Conservation (phyloP, 2,113 vertebrate species). For the Channa maculata region DNA sequence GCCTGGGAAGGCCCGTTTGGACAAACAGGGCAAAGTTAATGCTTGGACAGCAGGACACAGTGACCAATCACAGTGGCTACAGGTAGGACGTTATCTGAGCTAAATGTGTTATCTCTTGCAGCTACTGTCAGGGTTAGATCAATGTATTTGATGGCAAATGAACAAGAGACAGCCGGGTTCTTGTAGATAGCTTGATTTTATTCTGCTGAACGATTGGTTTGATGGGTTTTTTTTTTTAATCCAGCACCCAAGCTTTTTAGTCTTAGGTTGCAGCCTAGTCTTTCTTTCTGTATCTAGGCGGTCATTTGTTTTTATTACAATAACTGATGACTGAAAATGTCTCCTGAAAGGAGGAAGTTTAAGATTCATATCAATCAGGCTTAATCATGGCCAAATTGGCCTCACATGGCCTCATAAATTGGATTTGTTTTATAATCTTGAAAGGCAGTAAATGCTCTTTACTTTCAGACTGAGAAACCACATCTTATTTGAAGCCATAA, state of each 20-base stretch:
- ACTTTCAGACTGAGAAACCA: conserved; percentile 28
- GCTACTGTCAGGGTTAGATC: conserved; percentile 29
- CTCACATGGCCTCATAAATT: conserved; percentile 38
- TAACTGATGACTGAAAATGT: conserved; percentile 71
- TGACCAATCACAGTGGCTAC: conserved; percentile 98
- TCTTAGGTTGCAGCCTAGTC: conserved; percentile 56
- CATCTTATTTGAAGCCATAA: conserved; percentile 40
- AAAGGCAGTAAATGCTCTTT: conserved; percentile 36
- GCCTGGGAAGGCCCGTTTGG: conserved; percentile 95
- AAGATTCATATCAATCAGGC: conserved; percentile 47
- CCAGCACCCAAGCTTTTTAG: conserved; percentile 53
- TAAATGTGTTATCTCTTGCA: conserved; percentile 6
- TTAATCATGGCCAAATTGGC: conserved; percentile 12
- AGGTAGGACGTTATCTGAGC: conserved; percentile 83
- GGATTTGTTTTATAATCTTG: background rate
- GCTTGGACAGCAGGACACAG: conserved; percentile 98
- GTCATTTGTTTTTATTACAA: conserved; percentile 77
- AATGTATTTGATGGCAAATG: conserved; percentile 13
- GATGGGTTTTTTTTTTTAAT: conserved; percentile 33
- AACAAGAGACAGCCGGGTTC: conserved; percentile 19
- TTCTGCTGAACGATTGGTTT: conserved; percentile 6
- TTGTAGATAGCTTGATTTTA: conserved; percentile 33
- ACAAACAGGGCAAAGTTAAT: conserved; percentile 99
- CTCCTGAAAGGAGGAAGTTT: conserved; percentile 45
- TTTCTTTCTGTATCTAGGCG: conserved; percentile 57